Conservation (phyloP, 2,113 vertebrate genomes). For the Amphilophus citrinellus region DNA sequence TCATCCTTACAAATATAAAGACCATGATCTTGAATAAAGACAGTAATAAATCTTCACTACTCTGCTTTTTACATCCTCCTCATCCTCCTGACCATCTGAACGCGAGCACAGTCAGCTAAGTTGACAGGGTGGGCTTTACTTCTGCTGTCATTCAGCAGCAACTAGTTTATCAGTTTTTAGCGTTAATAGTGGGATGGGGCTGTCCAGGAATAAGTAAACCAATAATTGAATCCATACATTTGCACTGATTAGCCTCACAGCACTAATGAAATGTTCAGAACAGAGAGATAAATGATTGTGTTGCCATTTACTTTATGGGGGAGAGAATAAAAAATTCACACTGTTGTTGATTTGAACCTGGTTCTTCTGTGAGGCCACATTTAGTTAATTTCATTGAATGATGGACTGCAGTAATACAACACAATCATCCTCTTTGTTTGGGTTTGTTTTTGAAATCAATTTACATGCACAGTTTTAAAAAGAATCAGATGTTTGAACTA, state of each 20-base stretch:
- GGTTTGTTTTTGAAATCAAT: not conserved
- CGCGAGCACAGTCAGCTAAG: not conserved
- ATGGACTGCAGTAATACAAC: not conserved
- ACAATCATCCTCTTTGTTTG: not conserved
- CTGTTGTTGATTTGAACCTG: not conserved
- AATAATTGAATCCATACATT: slow-evolving; percentile 55
- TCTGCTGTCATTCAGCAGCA: not conserved
- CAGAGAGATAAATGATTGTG: not conserved
- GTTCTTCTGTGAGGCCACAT: not conserved
- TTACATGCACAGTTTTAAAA: not conserved
- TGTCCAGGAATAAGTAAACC: slow-evolving; percentile 23
- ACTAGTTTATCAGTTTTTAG: not conserved
- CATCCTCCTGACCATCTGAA: not conserved
- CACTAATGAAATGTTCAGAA: slow-evolving; percentile 42
- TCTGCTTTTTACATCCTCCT: not conserved
- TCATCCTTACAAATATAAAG: not conserved
- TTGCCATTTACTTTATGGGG: not conserved
- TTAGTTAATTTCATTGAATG: slow-evolving; percentile 9
- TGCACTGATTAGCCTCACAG: slow-evolving; percentile 43
- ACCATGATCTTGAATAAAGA: not conserved
- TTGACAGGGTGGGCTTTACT: not conserved
- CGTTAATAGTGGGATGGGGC: not conserved
- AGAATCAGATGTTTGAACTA: not conserved
- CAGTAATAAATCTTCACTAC: not conserved
- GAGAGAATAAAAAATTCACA: not conserved